phyloP scores from a whole-genome alignment of 2,113 vertebrate species.

The Pampusana beccarii region DNA sequence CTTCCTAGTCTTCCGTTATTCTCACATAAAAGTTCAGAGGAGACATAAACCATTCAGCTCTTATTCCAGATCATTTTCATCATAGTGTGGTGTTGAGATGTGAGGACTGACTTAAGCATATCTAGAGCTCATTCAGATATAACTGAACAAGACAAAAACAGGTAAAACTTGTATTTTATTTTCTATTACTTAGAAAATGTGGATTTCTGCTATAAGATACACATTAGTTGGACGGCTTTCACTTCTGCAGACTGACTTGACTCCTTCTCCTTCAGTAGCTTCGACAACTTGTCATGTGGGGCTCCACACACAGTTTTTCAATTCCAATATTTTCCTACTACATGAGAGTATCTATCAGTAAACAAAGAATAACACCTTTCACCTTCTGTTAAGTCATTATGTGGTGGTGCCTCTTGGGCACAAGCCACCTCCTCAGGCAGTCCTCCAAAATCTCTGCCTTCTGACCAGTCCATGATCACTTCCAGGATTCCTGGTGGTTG shows the following conservation, averaged over 20 bases:
- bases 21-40: not conserved
- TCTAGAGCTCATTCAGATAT: not conserved
- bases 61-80: not conserved
- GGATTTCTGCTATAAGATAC: not conserved
- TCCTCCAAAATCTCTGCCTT: too few relatives aligned
- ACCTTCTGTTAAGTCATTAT: too few relatives aligned
- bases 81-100: not conserved
- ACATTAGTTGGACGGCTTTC: not conserved
- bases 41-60: not conserved
- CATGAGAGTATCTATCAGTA: too few relatives aligned
- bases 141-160: not conserved
- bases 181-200: not conserved
- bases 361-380: too few relatives aligned
- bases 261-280: not conserved
- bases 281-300: too few relatives aligned
- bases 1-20: not conserved
- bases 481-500: too few relatives aligned
- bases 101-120: not conserved
- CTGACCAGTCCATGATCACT: too few relatives aligned
- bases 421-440: too few relatives aligned
- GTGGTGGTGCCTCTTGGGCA: too few relatives aligned
- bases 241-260: too few relatives aligned
- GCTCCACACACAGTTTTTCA: too few relatives aligned
- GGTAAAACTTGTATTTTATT: not conserved
- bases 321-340: too few relatives aligned